Evolutionary conservation across 2,113 vertebrate genomes (phyloP).

Genomic region (Forbesichthys agassizii): DNA sequence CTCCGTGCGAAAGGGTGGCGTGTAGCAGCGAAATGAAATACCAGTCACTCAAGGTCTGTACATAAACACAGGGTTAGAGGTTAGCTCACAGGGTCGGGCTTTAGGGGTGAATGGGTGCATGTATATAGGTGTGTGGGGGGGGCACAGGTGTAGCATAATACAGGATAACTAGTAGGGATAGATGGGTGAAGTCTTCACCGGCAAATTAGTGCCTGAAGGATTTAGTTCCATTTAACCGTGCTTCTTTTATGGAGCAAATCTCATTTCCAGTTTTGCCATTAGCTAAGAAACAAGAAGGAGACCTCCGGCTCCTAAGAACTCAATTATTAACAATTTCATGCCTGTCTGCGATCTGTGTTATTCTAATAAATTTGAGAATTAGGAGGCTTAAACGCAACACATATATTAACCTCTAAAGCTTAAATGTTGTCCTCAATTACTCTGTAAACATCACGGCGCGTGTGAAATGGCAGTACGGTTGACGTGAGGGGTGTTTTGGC

Average conservation of each 20-base stretch:
- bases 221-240: conserved; percentile 43
- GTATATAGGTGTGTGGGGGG: not conserved
- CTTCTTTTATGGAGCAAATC: conserved; percentile 56
- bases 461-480: conserved; percentile 49
- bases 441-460: conserved; percentile 58
- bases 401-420: conserved; percentile 65
- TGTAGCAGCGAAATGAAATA: conserved; percentile 69
- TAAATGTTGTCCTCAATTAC: conserved; percentile 68
- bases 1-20: conserved; percentile 49
- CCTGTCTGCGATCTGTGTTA: conserved; percentile 73
- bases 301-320: conserved; percentile 49
- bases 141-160: conserved; percentile 38
- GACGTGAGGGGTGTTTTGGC: conserved; percentile 17
- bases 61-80: conserved; percentile 69
- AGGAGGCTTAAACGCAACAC: conserved; percentile 59
- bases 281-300: conserved; percentile 43
- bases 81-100: conserved; percentile 16
- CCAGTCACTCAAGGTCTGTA: conserved; percentile 71
- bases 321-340: conserved; percentile 80
- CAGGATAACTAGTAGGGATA: conserved; percentile 12
- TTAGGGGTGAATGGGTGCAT: not conserved
- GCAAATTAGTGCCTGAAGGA: conserved; percentile 38
- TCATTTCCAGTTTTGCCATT: conserved; percentile 71
- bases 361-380: conserved; percentile 75
- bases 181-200: conserved; percentile 42